These are phyloP conservation scores for Drosophila merina DNA, from an alignment of 2,888 invertebrate genomes.

Conservation along the genomic window DNA sequence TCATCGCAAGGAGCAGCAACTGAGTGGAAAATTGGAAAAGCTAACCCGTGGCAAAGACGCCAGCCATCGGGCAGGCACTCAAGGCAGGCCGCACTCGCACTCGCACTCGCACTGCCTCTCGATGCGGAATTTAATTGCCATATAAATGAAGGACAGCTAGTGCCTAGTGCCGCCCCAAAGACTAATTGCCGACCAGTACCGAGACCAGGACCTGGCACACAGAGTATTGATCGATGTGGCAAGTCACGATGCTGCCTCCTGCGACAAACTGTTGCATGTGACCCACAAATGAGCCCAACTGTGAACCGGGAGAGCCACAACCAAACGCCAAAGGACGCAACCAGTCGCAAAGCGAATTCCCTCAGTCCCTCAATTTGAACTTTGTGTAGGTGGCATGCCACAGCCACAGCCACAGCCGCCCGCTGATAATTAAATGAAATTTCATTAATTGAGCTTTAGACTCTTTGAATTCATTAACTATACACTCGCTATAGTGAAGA, in stretches of 20 bases:
- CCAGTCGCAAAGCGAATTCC: slow-evolving; percentile 20
- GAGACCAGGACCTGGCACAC: slow-evolving; percentile 2
- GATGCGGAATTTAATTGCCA: slow-evolving; percentile 65
- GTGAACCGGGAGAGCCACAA: slow-evolving; percentile 27
- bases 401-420: slow-evolving; percentile 43
- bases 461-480: slow-evolving; percentile 62
- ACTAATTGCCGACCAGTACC: slow-evolving; percentile 18
- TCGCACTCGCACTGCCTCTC: not conserved
- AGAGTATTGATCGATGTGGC: slow-evolving; percentile 57
- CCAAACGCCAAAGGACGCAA: no score
- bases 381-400: slow-evolving; percentile 10
- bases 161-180: slow-evolving; percentile 21
- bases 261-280: slow-evolving; percentile 68
- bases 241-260: slow-evolving; percentile 28
- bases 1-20: slow-evolving; percentile 18
- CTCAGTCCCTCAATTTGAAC: slow-evolving; percentile 2
- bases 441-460: slow-evolving; percentile 61
- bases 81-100: not conserved
- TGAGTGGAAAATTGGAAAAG: slow-evolving; percentile 14
- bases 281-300: slow-evolving; percentile 61
- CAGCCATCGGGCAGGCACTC: slow-evolving; percentile 10
- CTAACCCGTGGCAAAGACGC: slow-evolving; percentile 24
- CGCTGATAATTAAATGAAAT: slow-evolving; percentile 71
- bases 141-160: slow-evolving; percentile 57
- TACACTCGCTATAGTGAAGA: slow-evolving; percentile 14